phyloP scores from a whole-genome alignment of 1,140 invertebrate species.

The Halesus radiatus region DNA sequence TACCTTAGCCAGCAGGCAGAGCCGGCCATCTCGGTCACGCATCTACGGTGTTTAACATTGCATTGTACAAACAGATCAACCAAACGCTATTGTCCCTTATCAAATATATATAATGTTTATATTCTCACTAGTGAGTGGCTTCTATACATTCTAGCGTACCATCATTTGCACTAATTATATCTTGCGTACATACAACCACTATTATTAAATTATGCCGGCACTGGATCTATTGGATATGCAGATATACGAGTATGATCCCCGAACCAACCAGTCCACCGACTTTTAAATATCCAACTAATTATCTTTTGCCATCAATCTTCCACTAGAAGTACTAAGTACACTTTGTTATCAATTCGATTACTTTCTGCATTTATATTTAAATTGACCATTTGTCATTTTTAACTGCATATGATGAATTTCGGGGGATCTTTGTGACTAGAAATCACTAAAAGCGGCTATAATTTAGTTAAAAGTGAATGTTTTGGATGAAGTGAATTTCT shows the following conservation, averaged over 20 bases:
- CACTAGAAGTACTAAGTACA: no score
- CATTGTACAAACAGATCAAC: constrained; percentile 42
- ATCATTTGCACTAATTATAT: constrained; percentile 20
- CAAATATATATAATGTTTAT: constrained; percentile 8
- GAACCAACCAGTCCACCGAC: no score
- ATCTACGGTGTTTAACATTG: constrained; percentile 29
- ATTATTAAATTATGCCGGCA: no score
- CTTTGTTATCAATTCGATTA: neutral
- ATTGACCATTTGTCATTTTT: neutral
- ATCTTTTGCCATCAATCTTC: no score
- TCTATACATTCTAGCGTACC: neutral
- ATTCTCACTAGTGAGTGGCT: constrained; percentile 26
- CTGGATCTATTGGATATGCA: no score
- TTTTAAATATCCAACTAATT: no score
- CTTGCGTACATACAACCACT: neutral
- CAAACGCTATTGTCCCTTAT: constrained; percentile 21
- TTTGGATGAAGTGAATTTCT: neutral
- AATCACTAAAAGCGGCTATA: neutral
- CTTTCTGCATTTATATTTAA: constrained; percentile 26
- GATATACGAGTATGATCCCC: no score
- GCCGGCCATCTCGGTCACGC: neutral
- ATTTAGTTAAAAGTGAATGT: constrained; percentile 1
- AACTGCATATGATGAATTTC: neutral
- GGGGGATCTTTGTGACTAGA: neutral
- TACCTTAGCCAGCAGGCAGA: no score